Percentiles rank a stretch among this genome's conserved stretches.
These are phyloP conservation scores for Gonocerus acuteangulatus DNA, from an alignment of 2,888 invertebrate species.

Conservation along the genomic window DNA sequence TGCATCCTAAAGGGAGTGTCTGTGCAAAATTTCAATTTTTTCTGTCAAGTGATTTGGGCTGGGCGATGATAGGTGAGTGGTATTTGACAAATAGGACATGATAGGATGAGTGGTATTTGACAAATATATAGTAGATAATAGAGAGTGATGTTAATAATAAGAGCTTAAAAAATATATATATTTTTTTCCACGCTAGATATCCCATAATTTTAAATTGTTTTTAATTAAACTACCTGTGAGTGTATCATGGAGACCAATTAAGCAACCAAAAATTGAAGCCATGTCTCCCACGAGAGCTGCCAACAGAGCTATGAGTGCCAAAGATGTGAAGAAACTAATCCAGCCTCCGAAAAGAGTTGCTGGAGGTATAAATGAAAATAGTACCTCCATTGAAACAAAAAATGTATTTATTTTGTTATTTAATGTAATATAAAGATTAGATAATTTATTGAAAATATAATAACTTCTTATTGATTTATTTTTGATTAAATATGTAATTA, in stretches of 20 bases:
- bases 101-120: too few relatives aligned
- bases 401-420: not conserved
- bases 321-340: slow-evolving; percentile 49
- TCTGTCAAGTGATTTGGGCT: too few relatives aligned
- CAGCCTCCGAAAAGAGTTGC: slow-evolving; percentile 50
- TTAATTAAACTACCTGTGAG: slow-evolving; percentile 43
- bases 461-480: not conserved
- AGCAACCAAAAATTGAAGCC: slow-evolving; percentile 44
- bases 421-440: not conserved
- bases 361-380: slow-evolving; percentile 44
- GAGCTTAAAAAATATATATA: too few relatives aligned
- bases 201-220: too few relatives aligned
- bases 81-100: not conserved
- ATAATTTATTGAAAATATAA: not conserved
- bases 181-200: too few relatives aligned
- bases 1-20: too few relatives aligned
- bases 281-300: slow-evolving; percentile 47
- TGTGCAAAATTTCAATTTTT: too few relatives aligned
- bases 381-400: slow-evolving; percentile 9
- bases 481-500: too few relatives aligned
- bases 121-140: not conserved
- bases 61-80: too few relatives aligned
- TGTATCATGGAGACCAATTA: slow-evolving; percentile 48
- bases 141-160: not conserved
- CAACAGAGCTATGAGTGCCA: slow-evolving; percentile 49